phyloP scores from a whole-genome alignment of 2,113 vertebrate genomes.

The Scartelaos histophorus region DNA sequence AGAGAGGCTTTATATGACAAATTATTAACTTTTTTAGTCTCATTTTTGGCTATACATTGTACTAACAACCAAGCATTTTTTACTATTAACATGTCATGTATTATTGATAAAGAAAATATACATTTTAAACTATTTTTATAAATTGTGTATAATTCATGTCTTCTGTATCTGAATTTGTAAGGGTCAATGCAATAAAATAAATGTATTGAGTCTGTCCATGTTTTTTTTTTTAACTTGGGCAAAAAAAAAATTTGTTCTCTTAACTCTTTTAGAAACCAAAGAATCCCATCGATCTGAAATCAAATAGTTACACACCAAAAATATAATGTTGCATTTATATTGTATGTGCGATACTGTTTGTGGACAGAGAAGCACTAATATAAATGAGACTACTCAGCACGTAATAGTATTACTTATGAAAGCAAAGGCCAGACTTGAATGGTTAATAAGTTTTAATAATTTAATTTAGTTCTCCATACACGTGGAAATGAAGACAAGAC shows the following conservation, averaged over 20 bases:
- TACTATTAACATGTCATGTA: slow-evolving; percentile 46
- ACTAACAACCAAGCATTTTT: neutral
- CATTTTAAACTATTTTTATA: slow-evolving; percentile 60
- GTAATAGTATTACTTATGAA: too few species aligned
- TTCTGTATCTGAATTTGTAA: slow-evolving; percentile 23
- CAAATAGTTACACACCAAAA: neutral
- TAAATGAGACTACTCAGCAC: too few species aligned
- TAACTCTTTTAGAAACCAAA: neutral
- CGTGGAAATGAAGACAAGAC: too few species aligned
- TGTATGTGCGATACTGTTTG: too few species aligned
- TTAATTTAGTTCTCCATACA: neutral
- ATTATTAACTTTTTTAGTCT: neutral
- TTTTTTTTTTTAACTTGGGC: neutral
- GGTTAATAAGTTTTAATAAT: too few species aligned
- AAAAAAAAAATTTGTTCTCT: neutral
- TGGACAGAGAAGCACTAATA: too few species aligned
- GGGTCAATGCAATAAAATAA: slow-evolving; percentile 61
- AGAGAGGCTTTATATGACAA: neutral
- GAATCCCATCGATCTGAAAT: neutral
- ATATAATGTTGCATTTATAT: too few species aligned
- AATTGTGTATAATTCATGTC: slow-evolving; percentile 47
- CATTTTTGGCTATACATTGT: slow-evolving; percentile 17
- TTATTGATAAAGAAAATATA: slow-evolving; percentile 32
- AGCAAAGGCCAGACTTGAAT: too few species aligned
- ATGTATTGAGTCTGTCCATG: slow-evolving; percentile 12